Evolutionary conservation across 2,888 invertebrate genomes (phyloP).

Genomic region (Drosophila formosana): DNA sequence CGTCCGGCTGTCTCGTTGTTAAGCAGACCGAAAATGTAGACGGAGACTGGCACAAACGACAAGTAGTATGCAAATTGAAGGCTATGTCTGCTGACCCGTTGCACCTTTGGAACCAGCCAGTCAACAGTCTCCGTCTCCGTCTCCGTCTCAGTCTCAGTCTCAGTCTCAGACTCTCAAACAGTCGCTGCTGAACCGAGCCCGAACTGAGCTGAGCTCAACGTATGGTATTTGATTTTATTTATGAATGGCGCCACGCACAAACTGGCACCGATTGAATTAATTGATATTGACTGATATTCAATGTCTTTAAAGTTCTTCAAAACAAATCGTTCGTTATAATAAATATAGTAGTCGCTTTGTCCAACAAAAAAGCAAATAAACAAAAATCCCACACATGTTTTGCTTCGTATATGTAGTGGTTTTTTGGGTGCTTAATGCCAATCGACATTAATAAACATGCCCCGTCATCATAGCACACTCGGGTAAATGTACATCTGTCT

Average conservation of each 20-base stretch:
- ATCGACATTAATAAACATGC: constrained; percentile 55
- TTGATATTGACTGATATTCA: constrained; percentile 47
- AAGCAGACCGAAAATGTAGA: constrained; percentile 28
- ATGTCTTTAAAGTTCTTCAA: constrained; percentile 59
- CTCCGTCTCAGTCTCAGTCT: not conserved
- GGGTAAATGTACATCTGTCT: constrained; percentile 10
- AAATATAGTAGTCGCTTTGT: constrained; percentile 19
- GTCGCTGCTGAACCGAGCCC: not conserved
- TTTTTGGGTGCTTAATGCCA: constrained; percentile 30
- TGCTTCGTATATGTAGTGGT: constrained; percentile 14
- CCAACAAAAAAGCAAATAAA: not conserved
- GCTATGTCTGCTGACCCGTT: constrained; percentile 42
- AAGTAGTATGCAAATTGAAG: constrained; percentile 46
- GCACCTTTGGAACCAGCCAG: constrained; percentile 31
- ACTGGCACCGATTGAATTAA: constrained; percentile 64
- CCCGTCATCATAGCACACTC: constrained; percentile 46
- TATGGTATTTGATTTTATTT: constrained; percentile 38
- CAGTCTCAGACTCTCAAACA: not conserved
- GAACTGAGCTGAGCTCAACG: constrained; percentile 2
- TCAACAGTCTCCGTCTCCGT: not conserved
- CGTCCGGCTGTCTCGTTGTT: constrained; percentile 8
- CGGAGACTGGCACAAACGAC: constrained; percentile 1
- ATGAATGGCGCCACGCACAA: constrained; percentile 71
- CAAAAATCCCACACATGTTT: constrained; percentile 21
- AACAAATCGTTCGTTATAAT: constrained; percentile 59